Conservation (phyloP, 2,888 invertebrate species). For the Tinea semifulvella region DNA sequence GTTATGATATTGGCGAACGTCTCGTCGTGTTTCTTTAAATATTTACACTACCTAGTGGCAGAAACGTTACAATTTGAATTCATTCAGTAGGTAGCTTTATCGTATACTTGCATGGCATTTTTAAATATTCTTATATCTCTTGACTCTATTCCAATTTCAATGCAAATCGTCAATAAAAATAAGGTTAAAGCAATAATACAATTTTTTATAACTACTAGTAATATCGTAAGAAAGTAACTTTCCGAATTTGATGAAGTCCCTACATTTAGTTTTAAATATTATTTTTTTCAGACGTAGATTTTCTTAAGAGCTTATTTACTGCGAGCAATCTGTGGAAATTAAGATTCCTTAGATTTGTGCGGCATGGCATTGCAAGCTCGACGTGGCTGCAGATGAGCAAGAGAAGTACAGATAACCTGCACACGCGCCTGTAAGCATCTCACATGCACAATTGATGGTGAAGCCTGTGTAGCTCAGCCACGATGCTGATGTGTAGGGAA, state of each 20-base stretch:
- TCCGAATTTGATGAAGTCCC: no score
- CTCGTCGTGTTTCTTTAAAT: not conserved
- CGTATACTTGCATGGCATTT: no score
- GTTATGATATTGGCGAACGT: not conserved
- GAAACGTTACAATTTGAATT: no score
- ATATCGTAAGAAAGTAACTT: no score
- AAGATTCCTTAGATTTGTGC: not conserved
- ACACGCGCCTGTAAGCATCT: slow-evolving; percentile 40
- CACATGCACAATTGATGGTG: slow-evolving; percentile 55
- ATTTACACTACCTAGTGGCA: not conserved
- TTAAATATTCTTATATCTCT: no score
- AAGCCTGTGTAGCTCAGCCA: slow-evolving; percentile 23
- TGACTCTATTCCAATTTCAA: no score
- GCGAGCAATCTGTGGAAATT: no score
- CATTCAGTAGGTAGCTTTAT: no score
- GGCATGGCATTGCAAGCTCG: not conserved
- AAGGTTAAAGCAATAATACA: no score
- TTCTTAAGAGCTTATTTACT: not conserved
- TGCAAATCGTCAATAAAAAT: no score
- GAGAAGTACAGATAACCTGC: slow-evolving; percentile 23
- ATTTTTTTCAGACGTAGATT: not conserved
- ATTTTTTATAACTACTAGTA: no score
- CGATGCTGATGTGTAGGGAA: slow-evolving; percentile 1
- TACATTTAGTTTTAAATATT: not conserved
- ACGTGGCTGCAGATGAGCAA: not conserved